These are phyloP conservation scores for Dryocosmus kuriphilus DNA, from an alignment of 2,888 invertebrate genomes.

Conservation along the genomic window DNA sequence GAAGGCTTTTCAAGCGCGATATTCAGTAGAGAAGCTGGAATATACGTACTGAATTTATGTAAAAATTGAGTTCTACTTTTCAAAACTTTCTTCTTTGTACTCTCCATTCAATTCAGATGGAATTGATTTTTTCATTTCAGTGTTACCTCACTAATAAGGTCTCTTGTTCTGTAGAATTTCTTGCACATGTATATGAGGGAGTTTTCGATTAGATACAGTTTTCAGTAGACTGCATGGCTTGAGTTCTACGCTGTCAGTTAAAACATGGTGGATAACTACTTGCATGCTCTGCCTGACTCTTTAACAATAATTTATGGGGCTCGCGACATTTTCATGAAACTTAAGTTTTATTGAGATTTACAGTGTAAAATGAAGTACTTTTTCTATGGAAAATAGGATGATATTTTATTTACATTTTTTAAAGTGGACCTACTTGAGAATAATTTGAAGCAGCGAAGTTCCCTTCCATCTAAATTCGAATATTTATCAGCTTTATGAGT, in stretches of 20 bases:
- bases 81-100: constrained; percentile 2
- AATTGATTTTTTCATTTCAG: background rate
- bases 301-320: background rate
- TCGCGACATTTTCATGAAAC: background rate
- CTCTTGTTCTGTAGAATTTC: constrained; percentile 41
- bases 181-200: constrained; percentile 39
- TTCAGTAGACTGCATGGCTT: constrained; percentile 28
- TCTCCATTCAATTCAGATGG: background rate
- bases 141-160: constrained; percentile 13
- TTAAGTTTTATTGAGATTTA: no score
- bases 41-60: constrained; percentile 37
- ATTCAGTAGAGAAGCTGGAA: constrained; percentile 41
- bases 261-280: background rate
- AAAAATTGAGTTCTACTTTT: constrained; percentile 18
- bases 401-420: background rate
- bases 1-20: constrained; percentile 41
- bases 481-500: background rate
- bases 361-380: no score
- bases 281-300: background rate
- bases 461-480: background rate
- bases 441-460: background rate
- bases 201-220: constrained; percentile 41
- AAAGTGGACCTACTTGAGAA: constrained; percentile 16
- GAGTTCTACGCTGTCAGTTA: background rate
- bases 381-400: background rate